phyloP scores from a whole-genome alignment of 92 coral and sea anemone genomes.

The Porites rus region DNA sequence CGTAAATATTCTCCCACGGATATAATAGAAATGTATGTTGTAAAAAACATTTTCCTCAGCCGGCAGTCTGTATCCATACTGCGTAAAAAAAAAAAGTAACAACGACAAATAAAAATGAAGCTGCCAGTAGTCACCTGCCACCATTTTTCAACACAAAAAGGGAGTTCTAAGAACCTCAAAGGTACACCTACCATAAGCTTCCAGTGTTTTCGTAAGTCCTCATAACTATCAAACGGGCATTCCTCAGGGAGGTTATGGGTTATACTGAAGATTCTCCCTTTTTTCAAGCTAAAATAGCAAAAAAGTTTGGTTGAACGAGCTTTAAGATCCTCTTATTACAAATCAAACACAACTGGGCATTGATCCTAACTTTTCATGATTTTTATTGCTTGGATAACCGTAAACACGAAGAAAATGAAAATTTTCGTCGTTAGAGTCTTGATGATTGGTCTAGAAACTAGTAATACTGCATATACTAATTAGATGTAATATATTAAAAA shows the following conservation, averaged over 20 bases:
- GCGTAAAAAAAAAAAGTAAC: background rate
- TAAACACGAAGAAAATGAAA: no score
- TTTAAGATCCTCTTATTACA: background rate
- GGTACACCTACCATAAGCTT: slow-evolving; percentile 80
- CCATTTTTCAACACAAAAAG: background rate
- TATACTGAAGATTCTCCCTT: slow-evolving; percentile 81
- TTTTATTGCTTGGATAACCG: background rate
- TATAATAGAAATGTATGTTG: slow-evolving; percentile 78
- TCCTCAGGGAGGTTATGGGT: slow-evolving; percentile 72
- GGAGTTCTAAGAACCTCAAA: background rate
- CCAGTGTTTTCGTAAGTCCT: slow-evolving; percentile 92
- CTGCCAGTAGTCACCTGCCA: no score
- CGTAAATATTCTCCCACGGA: slow-evolving; percentile 76
- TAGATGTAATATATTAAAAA: no score
- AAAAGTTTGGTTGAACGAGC: background rate
- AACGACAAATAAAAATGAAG: background rate
- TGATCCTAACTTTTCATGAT: background rate
- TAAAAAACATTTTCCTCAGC: slow-evolving; percentile 72
- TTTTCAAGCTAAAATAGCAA: slow-evolving; percentile 75
- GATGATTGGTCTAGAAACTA: no score
- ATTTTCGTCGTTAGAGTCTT: no score
- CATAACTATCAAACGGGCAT: slow-evolving; percentile 70
- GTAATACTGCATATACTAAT: no score
- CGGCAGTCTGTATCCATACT: slow-evolving; percentile 98
- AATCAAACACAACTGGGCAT: background rate